phyloP scores from a whole-genome alignment of 2,888 invertebrate genomes.

The Ferrisia virgata region DNA sequence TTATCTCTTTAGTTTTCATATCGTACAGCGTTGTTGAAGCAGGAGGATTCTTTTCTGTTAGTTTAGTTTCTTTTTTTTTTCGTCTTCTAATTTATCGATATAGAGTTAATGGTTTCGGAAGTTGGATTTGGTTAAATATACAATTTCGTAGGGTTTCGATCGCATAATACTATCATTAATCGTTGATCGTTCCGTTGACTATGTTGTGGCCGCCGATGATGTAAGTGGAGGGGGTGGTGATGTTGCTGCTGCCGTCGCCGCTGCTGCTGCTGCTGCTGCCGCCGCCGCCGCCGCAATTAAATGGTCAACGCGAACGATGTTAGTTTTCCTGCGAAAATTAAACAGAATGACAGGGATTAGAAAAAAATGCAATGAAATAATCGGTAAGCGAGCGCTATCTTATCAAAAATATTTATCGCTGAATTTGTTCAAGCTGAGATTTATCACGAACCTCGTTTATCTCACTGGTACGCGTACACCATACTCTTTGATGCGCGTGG shows the following conservation, averaged over 20 bases:
- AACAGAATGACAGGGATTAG: not conserved
- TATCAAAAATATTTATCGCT: too few species aligned
- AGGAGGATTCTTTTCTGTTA: too few species aligned
- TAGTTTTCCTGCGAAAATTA: not conserved
- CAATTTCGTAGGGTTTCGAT: not conserved
- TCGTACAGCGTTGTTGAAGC: too few species aligned
- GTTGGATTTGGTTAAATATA: not conserved
- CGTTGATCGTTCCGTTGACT: not conserved
- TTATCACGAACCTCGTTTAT: too few species aligned
- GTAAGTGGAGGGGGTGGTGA: too few species aligned
- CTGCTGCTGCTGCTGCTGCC: not conserved
- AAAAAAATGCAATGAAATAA: not conserved
- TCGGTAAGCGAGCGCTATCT: too few species aligned
- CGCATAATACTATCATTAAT: not conserved
- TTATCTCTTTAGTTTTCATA: not conserved
- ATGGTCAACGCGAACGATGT: not conserved
- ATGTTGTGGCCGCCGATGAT: not conserved
- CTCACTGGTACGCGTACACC: too few species aligned
- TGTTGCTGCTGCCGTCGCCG: not conserved
- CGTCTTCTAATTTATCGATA: too few species aligned
- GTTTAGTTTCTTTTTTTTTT: too few species aligned
- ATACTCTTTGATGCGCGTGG: too few species aligned
- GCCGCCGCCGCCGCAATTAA: not conserved
- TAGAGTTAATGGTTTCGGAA: too few species aligned
- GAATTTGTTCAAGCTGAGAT: too few species aligned